Base-by-base conservation (phyloP, 2,113 vertebrate genomes). In the Ceuthmochares aereus region DNA sequence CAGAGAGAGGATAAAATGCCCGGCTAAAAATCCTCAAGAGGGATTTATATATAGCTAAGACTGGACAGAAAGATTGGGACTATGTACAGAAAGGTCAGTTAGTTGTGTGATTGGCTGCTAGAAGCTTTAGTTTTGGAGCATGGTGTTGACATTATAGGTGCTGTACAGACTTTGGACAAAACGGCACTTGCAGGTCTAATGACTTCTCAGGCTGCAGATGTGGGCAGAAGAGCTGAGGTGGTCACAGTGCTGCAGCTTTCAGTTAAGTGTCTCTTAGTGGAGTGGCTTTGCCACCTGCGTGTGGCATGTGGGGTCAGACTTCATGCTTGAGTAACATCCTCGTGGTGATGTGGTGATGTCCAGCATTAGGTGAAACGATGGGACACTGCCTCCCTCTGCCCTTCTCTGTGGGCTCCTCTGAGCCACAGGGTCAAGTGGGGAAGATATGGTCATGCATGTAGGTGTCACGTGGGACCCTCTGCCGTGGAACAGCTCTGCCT, bases 391-490 rank as follows among this genome's bases (percentile, higher is more conserved):
- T 23, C 7, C 29, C 26, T 62, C 37, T 63, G 27, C 25, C 34
- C 7, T 2, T 6, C 0, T 43, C 56, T 37, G 16, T 16, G 36
- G 36, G 7, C 29, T 56, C 40, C 1, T 4, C 29, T 47, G 32
- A 89, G 47, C 52, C 2, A 0, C 16, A 12, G 47, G 22, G 26
- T 8, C 32, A 23, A 22, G n/a, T 11, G 19, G 17, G n/a, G 45
- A 37, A 29, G 37, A 36, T 17, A 5, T 20, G 17, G 60, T 66
- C 26, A 5, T 2, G 1, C 2, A 0, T n/a, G 14, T 17, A 34
- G 17, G 22, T 68, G 43, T 13, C 0, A 0, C 4, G 8, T 1
- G 7, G 36, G n/a, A 27, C 42, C 8, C 14, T 77, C 13, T 15
- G 5, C 2, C 1, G 36, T 51, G 32, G 52, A 27, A 68, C 58